phyloP scores from a whole-genome alignment of 2,113 vertebrate species.

The Prochilodus magdalenae region DNA sequence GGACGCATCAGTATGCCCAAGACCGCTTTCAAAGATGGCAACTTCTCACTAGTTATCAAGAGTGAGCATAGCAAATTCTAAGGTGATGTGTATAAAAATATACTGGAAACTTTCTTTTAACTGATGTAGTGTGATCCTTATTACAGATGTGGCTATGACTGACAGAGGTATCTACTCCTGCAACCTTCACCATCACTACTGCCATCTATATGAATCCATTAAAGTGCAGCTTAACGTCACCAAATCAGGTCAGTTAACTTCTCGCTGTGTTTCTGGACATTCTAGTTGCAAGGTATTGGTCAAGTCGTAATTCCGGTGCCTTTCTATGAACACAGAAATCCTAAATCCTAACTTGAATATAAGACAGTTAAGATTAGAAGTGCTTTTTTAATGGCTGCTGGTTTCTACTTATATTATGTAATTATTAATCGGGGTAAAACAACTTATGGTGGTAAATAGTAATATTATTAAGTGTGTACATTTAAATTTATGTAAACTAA shows the following conservation, averaged over 20 bases:
- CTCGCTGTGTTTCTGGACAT: neutral
- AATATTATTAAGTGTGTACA: no score
- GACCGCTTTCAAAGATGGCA: conserved; percentile 87
- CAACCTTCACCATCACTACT: conserved; percentile 94
- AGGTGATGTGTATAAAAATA: neutral
- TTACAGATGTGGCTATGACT: conserved; percentile 71
- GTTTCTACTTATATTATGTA: no score
- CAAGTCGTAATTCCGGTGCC: no score
- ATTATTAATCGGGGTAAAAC: no score
- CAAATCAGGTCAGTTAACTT: conserved; percentile 77
- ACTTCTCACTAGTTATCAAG: conserved; percentile 90
- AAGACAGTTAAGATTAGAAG: no score
- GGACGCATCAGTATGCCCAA: conserved; percentile 81
- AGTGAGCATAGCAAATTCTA: conserved; percentile 54
- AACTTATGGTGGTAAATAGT: no score
- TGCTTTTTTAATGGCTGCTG: no score
- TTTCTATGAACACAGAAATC: no score
- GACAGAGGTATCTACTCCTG: conserved; percentile 90
- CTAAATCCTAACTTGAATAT: no score
- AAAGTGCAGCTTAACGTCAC: conserved; percentile 84
- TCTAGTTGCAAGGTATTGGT: no score
- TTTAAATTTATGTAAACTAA: no score
- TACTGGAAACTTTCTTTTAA: neutral
- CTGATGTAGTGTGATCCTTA: conserved; percentile 11
- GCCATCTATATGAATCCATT: conserved; percentile 86